These are phyloP conservation scores for Cataglyphis albicans DNA, from an alignment of 2,888 invertebrate species.

Conservation along the genomic window DNA sequence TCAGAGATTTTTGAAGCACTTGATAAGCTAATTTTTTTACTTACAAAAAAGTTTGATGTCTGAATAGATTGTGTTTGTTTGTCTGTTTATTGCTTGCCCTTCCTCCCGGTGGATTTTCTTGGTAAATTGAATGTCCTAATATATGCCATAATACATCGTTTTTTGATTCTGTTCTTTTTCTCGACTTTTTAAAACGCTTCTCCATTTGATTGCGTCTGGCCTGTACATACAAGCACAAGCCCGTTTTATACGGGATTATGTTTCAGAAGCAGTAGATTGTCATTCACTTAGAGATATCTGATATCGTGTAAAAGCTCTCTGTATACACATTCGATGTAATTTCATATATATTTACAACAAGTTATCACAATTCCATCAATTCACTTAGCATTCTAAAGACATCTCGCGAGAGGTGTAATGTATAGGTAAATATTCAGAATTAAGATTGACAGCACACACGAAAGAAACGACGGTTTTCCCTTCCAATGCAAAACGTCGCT, in stretches of 20 bases:
- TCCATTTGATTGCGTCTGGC: conserved; percentile 67
- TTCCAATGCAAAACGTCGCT: conserved; percentile 1
- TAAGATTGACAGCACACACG: conserved; percentile 68
- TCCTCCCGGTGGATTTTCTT: conserved; percentile 86
- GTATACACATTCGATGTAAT: conserved; percentile 51
- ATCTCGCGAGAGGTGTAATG: conserved; percentile 29
- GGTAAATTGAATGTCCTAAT: conserved; percentile 86
- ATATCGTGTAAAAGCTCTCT: conserved; percentile 36
- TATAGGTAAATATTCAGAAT: conserved; percentile 50
- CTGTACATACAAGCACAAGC: conserved; percentile 81
- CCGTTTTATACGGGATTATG: conserved; percentile 84
- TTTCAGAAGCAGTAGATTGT: conserved; percentile 81
- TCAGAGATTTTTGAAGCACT: conserved; percentile 56
- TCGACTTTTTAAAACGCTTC: conserved; percentile 63
- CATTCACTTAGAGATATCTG: conserved; percentile 59
- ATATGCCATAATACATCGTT: conserved; percentile 76
- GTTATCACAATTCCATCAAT: conserved; percentile 49
- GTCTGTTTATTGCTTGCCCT: conserved; percentile 86
- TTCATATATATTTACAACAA: conserved; percentile 44
- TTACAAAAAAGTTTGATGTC: conserved; percentile 78
- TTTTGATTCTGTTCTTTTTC: conserved; percentile 62
- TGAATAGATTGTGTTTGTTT: conserved; percentile 85
- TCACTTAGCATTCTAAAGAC: conserved; percentile 61
- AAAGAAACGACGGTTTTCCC: conserved; percentile 19
- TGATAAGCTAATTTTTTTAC: conserved; percentile 42